These are phyloP conservation scores for Agonopterix alstromeriana DNA, from an alignment of 2,888 invertebrate genomes.

Conservation along the genomic window DNA sequence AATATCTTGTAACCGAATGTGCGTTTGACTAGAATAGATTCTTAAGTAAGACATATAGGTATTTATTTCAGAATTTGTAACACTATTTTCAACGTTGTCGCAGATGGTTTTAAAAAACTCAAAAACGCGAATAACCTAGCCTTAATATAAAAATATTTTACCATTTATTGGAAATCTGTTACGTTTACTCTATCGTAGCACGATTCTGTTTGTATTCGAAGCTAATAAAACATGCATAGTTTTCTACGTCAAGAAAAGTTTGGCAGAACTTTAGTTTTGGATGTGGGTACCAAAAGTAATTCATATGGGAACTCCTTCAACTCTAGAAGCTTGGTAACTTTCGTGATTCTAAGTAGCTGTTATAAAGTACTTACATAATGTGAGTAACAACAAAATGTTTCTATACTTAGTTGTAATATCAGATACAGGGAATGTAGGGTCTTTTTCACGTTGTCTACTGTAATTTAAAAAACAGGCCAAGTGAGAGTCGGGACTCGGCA, in stretches of 20 bases:
- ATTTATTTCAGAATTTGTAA: too few relatives aligned
- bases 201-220: background rate
- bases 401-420: background rate
- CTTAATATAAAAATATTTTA: too few relatives aligned
- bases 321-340: slow-evolving; percentile 1
- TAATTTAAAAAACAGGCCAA: background rate
- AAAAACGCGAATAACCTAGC: too few relatives aligned
- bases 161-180: background rate
- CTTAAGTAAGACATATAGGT: too few relatives aligned
- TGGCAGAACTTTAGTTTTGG: slow-evolving; percentile 31
- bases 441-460: background rate
- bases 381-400: background rate
- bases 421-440: background rate
- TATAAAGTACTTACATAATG: background rate
- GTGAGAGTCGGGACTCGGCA: too few relatives aligned
- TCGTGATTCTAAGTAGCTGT: background rate
- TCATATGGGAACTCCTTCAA: slow-evolving; percentile 17
- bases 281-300: slow-evolving; percentile 26
- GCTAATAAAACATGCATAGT: slow-evolving; percentile 41
- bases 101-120: too few relatives aligned
- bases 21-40: too few relatives aligned
- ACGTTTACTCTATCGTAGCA: background rate
- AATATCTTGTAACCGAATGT: too few relatives aligned
- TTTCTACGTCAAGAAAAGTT: slow-evolving; percentile 39
- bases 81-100: too few relatives aligned